Evolutionary conservation across 2,797 vertebrate species (phyloP).

Genomic region (Micromesistius poutassou): DNA sequence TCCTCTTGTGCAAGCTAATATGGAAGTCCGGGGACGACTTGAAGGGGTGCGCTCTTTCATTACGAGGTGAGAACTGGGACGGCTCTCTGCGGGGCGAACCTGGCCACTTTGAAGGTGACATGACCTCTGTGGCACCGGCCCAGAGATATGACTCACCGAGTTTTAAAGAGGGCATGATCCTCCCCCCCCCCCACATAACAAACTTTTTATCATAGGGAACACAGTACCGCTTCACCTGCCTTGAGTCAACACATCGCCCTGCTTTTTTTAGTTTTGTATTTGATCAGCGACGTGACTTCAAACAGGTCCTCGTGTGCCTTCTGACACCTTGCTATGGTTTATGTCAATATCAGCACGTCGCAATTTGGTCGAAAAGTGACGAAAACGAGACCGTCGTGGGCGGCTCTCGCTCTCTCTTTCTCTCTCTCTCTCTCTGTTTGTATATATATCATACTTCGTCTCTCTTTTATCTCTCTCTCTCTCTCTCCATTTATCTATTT

Average conservation of each 20-base stretch:
- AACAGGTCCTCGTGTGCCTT: background rate
- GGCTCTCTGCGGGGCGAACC: constrained; percentile 25
- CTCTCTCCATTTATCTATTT: too few species aligned
- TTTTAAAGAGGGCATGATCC: background rate
- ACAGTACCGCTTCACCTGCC: background rate
- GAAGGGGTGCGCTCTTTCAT: constrained; percentile 35
- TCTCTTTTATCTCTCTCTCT: too few species aligned
- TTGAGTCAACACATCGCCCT: background rate
- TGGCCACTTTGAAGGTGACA: constrained; percentile 38
- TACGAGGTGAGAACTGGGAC: constrained; percentile 57
- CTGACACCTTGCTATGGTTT: background rate
- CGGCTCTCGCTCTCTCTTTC: background rate
- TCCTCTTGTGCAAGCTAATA: too few species aligned
- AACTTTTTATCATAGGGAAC: background rate
- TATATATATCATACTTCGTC: background rate
- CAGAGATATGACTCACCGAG: constrained; percentile 26
- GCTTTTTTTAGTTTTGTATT: background rate
- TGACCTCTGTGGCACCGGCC: constrained; percentile 24
- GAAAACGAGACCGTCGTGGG: background rate
- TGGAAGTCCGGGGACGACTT: too few species aligned
- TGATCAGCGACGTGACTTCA: background rate
- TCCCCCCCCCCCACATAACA: background rate
- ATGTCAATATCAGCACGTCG: background rate
- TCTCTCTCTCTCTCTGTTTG: background rate
- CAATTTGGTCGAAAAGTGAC: background rate